Conservation (phyloP, 1,140 invertebrate species). For the Galleria mellonella region DNA sequence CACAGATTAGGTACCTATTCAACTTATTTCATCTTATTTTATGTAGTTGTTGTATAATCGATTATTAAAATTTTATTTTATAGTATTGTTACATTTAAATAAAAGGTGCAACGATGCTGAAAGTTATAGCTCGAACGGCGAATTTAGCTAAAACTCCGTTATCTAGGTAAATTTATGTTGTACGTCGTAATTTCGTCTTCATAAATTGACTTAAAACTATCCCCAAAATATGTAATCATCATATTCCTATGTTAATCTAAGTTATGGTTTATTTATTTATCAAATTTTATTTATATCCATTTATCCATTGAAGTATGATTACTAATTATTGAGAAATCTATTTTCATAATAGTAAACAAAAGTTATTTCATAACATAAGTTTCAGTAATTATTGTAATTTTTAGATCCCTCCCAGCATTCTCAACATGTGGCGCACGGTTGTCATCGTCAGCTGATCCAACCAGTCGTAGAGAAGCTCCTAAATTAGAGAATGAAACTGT, state of each 20-base stretch:
- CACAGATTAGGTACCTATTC: too few species aligned
- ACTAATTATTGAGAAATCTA: too few species aligned
- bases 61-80: background rate
- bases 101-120: conserved; percentile 32
- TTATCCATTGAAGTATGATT: too few species aligned
- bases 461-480: conserved; percentile 55
- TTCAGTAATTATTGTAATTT: conserved; percentile 1
- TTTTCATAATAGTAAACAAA: too few species aligned
- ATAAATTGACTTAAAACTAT: background rate
- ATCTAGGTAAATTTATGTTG: conserved; percentile 34
- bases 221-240: background rate
- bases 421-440: conserved; percentile 30
- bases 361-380: background rate
- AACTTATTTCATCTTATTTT: too few species aligned
- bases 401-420: conserved; percentile 44
- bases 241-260: background rate
- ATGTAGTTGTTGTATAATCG: conserved; percentile 12
- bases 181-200: too few species aligned
- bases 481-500: conserved; percentile 69
- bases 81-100: background rate
- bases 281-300: too few species aligned
- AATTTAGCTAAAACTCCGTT: conserved; percentile 33
- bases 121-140: conserved; percentile 29
- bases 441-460: conserved; percentile 29
- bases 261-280: too few species aligned